Evolutionary conservation across 2,113 vertebrate species (phyloP).

Genomic region (Equus przewalskii): DNA sequence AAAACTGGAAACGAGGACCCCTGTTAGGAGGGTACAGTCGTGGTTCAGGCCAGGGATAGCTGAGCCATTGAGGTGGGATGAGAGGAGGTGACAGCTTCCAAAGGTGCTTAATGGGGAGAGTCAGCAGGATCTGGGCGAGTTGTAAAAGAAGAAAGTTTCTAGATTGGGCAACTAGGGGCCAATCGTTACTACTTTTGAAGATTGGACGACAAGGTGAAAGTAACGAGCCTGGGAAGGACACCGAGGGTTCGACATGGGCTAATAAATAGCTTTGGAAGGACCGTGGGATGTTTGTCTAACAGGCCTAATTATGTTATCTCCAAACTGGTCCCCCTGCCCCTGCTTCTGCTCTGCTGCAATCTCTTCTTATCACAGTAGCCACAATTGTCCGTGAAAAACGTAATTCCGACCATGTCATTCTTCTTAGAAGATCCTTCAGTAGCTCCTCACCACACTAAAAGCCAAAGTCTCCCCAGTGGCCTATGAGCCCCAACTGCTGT

Average conservation of each 20-base stretch:
- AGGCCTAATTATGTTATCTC: neutral
- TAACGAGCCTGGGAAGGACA: neutral
- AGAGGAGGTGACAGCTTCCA: neutral
- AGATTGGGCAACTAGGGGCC: neutral
- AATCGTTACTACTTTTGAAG: neutral
- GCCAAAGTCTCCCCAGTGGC: neutral
- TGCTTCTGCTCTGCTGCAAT: neutral
- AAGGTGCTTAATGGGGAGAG: neutral
- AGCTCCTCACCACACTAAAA: neutral
- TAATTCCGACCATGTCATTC: neutral
- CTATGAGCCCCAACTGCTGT: rapidly evolving
- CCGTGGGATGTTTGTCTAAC: neutral
- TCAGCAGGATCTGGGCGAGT: neutral
- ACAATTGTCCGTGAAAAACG: neutral
- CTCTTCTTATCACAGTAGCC: neutral
- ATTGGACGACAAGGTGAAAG: neutral
- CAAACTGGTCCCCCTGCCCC: neutral
- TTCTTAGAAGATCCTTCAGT: neutral
- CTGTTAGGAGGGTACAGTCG: neutral
- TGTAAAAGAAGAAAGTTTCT: neutral
- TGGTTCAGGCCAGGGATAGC: neutral
- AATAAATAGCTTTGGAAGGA: neutral
- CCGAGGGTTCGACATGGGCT: neutral
- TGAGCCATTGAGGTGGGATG: rapidly evolving
- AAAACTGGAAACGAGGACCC: neutral